phyloP scores from a whole-genome alignment of 2,888 invertebrate genomes.

The Phalera bucephala region DNA sequence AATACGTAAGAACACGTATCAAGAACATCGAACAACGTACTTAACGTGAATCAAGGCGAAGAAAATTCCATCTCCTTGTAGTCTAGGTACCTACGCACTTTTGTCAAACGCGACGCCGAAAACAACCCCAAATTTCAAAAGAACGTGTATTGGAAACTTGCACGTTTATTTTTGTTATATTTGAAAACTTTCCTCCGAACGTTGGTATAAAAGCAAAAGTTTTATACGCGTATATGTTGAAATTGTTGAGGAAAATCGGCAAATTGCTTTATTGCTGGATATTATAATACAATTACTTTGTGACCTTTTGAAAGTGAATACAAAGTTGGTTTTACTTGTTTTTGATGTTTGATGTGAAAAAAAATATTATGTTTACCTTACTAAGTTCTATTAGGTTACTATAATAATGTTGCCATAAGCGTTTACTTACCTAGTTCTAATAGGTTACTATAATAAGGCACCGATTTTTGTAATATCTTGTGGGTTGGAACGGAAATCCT shows the following conservation, averaged over 20 bases:
- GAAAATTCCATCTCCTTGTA: constrained; percentile 12
- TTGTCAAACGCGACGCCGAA: constrained; percentile 26
- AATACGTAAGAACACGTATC: too few species aligned
- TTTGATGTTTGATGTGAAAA: too few species aligned
- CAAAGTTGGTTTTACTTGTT: too few species aligned
- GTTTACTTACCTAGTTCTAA: too few species aligned
- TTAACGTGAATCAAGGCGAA: constrained; percentile 21
- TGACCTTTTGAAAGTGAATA: constrained; percentile 3
- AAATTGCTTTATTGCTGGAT: constrained; percentile 27
- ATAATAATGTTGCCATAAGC: too few species aligned
- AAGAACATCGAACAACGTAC: too few species aligned
- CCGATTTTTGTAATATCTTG: too few species aligned
- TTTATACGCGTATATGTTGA: constrained; percentile 14
- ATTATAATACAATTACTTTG: constrained; percentile 30
- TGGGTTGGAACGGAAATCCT: too few species aligned
- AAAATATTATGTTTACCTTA: too few species aligned
- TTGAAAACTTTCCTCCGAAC: constrained; percentile 18
- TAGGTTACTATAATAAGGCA: too few species aligned
- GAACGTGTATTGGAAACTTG: constrained; percentile 4
- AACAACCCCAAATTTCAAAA: constrained; percentile 11
- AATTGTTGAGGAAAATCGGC: constrained; percentile 8
- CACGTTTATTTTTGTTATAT: constrained; percentile 20
- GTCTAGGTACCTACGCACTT: constrained; percentile 27
- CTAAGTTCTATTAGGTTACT: too few species aligned
- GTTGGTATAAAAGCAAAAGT: constrained; percentile 18